Base-by-base conservation (phyloP, 2,888 invertebrate species). In the Fragum whitleyi region DNA sequence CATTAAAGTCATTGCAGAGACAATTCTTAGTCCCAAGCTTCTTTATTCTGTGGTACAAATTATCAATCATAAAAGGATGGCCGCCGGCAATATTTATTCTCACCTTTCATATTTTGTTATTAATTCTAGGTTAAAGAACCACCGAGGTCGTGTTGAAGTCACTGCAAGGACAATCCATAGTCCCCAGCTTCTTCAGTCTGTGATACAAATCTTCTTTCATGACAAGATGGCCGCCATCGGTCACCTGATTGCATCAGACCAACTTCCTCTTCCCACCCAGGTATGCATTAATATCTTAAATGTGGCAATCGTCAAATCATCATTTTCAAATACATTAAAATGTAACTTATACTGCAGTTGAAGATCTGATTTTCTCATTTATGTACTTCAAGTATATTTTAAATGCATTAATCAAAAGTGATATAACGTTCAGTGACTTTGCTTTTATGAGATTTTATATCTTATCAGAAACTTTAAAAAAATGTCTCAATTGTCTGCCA, bases 41-140 rank as follows among this genome's bases (percentile, higher is more conserved):
- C 90, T 94, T 70, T 92, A 94, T 87, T 95, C 95, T 2, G 94
- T 94, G 73, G 91, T 95, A n/a, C 93, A 95, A 67, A 93, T 95
- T 23, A 94, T 90, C 86, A 92, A 90, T 83, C 91, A 90, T 36
- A 93, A 94, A 83, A 91, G 92, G 72, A 39, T 39, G 39, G 39
- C 39, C 39, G 39, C 39, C 39, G n/a, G n/a, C n/a, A n/a, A n/a
- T n/a, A n/a, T n/a, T n/a, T n/a, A n/a, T n/a, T n/a, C n/a, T n/a
- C n/a, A n/a, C n/a, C n/a, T n/a, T n/a, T n/a, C n/a, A n/a, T n/a
- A n/a, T n/a, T n/a, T n/a, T n/a, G n/a, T n/a, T n/a, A n/a, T n/a
- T n/a, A n/a, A n/a, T n/a, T n/a, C 53, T 76, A 93, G 93, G 69
- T 81, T 93, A 75, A 88, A 90, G 65, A 93, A 93, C 84, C 92